phyloP scores from a whole-genome alignment of 30 jellyfish, hydroid and myxozoan species.

The Calvadosia cruxmelitensis region DNA sequence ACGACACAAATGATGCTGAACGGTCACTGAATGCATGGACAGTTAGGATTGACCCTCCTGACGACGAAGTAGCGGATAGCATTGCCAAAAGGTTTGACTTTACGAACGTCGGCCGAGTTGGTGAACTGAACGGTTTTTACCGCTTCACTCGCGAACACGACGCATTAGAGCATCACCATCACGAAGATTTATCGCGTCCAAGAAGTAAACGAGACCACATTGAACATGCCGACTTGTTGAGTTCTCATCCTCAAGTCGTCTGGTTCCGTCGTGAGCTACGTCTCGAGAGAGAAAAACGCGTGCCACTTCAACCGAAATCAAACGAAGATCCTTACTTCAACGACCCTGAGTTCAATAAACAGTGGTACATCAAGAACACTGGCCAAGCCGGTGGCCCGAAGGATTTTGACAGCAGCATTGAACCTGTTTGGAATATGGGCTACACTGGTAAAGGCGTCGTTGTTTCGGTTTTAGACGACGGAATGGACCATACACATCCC shows the following conservation, averaged over 20 bases:
- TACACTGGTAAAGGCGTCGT: conserved; percentile 84
- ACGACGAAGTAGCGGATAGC: conserved; percentile 44
- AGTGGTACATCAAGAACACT: conserved; percentile 68
- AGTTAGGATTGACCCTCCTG: conserved; percentile 66
- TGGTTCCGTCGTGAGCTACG: conserved; percentile 64
- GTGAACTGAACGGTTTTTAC: conserved; percentile 55
- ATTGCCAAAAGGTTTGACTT: conserved; percentile 69
- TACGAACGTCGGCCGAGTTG: conserved; percentile 32
- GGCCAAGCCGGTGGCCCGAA: conserved; percentile 95
- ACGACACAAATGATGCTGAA: conserved; percentile 30
- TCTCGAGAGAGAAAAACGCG: conserved; percentile 68
- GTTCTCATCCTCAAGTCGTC: conserved; percentile 67
- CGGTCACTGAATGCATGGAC: conserved; percentile 75
- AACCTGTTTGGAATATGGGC: conserved; percentile 74
- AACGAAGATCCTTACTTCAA: conserved; percentile 10
- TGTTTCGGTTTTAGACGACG: conserved; percentile 87
- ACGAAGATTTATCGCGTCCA: conserved; percentile 2
- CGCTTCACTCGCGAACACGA: conserved; percentile 33
- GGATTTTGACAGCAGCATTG: conserved; percentile 56
- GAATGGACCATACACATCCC: conserved; percentile 97
- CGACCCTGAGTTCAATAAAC: conserved; percentile 53
- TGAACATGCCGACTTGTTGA: conserved; percentile 53
- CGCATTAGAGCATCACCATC: conserved; percentile 8
- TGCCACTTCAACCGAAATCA: not conserved
- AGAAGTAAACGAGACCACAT: conserved; percentile 65